A percentile compares a stretch with the other conserved stretches of the same genome.
Conservation (phyloP, 2,888 invertebrate species). For the Pterostichus madidus region DNA sequence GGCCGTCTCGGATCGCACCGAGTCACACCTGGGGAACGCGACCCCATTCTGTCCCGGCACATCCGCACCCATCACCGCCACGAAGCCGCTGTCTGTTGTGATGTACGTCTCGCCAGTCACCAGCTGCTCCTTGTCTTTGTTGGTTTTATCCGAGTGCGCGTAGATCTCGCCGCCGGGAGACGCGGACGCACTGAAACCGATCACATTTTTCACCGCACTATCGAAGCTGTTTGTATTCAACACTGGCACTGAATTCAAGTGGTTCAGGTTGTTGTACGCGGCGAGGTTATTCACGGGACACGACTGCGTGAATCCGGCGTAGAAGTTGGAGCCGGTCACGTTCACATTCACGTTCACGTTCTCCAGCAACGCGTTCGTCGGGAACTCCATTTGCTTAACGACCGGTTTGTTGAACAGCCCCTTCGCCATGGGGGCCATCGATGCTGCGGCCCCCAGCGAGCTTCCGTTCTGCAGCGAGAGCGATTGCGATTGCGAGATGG, state of each 20-base stretch:
- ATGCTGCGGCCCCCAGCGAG: conserved; percentile 67
- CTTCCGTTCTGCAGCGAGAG: conserved; percentile 65
- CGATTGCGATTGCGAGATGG: conserved; percentile 75
- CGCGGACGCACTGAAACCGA: conserved; percentile 53
- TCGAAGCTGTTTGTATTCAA: conserved; percentile 56
- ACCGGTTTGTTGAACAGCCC: conserved; percentile 71
- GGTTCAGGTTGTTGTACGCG: conserved; percentile 71
- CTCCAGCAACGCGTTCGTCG: conserved; percentile 63
- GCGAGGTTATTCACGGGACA: conserved; percentile 71
- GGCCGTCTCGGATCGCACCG: conserved; percentile 81
- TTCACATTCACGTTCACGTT: conserved; percentile 68
- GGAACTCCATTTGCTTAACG: conserved; percentile 71
- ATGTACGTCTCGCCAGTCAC: conserved; percentile 11
- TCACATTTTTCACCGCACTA: conserved; percentile 69
- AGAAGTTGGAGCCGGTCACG: conserved; percentile 67
- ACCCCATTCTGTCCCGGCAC: conserved; percentile 70
- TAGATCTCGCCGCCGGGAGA: conserved; percentile 52
- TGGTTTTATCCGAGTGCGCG: not conserved
- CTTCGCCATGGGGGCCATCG: conserved; percentile 75
- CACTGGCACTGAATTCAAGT: conserved; percentile 59
- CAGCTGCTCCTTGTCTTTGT: conserved; percentile 2
- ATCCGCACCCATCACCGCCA: conserved; percentile 75
- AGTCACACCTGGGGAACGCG: conserved; percentile 78
- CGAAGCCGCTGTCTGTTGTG: conserved; percentile 71
- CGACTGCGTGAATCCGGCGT: conserved; percentile 72